Evolutionary conservation across 2,888 invertebrate genomes (phyloP), one percentile per base, ranked within the genome.

Genomic region (Drosophila differens): DNA sequence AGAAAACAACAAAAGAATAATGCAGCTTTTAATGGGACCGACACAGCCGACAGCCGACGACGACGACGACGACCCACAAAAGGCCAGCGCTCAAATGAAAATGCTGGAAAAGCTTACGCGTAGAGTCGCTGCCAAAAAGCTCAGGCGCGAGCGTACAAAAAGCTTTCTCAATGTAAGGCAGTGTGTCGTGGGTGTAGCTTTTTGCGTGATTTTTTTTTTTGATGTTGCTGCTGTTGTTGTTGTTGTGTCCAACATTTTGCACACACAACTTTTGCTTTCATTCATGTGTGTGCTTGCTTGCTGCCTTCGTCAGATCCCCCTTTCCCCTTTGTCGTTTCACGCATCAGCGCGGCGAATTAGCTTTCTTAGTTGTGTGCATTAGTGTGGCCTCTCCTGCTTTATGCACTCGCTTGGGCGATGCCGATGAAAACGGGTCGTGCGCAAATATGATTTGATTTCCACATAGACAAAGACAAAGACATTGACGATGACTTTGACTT

Each of bases 271-370:
- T 79, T 79, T 76, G 79, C 71, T 79, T 79, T 79, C 79, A 79
- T 76, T 76, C 71, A 79, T 75, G 52, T 74, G 28, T 59, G n/a
- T 39, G 47, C 47, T 25, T 41, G 49, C 32, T 41, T 47, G 16
- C 41, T 47, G 39, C 49, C 37, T 16, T 19, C 52, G 5, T n/a
- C 25, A 16, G 16, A 14, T n/a, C 3, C 10, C 10, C 49, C 47
- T 25, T 25, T 22, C 7, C 44, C 14, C 14, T 12, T 28, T 22
- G 7, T 35, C 9, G 41, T 64, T 71, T 79, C 75, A 81, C 83
- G 83, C 86, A 81, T 83, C 86, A 84, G 55, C 58, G 73, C 72
- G 61, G 67, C 76, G 65, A 81, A 85, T 85, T 84, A 83, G 83
- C 83, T 74, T 68, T 73, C 81, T 73, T 64, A 79, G 81, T 73